phyloP scores from a whole-genome alignment of 2,797 vertebrate genomes.

The Galago senegalensis region DNA sequence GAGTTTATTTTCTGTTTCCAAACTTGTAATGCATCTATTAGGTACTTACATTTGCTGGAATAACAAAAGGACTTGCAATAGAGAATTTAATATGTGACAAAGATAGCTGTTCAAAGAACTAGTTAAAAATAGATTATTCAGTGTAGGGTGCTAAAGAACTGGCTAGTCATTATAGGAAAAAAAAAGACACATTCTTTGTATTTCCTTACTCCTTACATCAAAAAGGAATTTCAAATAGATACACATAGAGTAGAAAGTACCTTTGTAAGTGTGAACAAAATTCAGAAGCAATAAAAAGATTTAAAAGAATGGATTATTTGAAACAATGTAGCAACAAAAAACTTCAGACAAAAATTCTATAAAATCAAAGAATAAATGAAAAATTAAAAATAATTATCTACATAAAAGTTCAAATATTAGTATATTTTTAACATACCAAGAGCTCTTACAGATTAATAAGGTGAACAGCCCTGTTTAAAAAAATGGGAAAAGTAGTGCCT shows the following conservation, averaged over 20 bases:
- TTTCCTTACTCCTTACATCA: slow-evolving; percentile 32
- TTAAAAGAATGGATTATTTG: slow-evolving; percentile 9
- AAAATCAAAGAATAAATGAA: slow-evolving; percentile 17
- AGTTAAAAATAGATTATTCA: neutral
- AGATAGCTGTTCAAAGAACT: neutral
- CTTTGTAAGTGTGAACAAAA: slow-evolving; percentile 43
- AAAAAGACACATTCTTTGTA: neutral
- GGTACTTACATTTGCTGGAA: neutral
- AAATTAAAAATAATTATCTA: neutral
- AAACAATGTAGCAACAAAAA: neutral
- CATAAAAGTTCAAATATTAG: neutral
- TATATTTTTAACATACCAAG: neutral
- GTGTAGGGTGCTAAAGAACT: neutral
- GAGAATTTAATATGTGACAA: neutral
- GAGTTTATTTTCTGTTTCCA: slow-evolving; percentile 2
- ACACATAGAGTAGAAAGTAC: slow-evolving; percentile 44
- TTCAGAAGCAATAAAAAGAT: slow-evolving; percentile 24
- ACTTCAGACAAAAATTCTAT: neutral
- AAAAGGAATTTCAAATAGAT: slow-evolving; percentile 36
- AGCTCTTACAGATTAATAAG: neutral
- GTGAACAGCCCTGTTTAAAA: neutral
- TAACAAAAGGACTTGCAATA: neutral
- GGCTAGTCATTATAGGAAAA: neutral
- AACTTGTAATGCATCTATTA: fast-evolving
- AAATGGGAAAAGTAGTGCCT: too few species aligned